Evolutionary conservation across 2,797 vertebrate species (phyloP), one percentile per base, ranked within the genome.

Genomic region (Pteropus rufus): DNA sequence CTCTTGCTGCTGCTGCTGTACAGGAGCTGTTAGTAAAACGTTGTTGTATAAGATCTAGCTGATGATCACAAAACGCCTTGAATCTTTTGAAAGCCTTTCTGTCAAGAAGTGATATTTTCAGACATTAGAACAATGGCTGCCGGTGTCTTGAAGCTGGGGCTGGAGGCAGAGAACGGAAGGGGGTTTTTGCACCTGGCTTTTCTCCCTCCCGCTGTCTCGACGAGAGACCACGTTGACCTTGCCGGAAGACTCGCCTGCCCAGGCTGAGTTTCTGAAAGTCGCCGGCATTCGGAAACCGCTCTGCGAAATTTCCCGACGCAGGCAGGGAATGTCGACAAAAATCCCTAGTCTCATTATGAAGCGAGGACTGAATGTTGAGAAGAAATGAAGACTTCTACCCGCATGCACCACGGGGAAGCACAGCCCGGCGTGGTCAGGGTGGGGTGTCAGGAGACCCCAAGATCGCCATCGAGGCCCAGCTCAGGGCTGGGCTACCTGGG

Each of bases 181-280:
- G 21, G 36, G 4, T 10, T 6, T 16, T 23, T 21, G 29, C 9
- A 5, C 7, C 18, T 39, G 31, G 8, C 49, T 95, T 39, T 65
- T 36, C 24, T 69, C 12, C 0, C 52, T 36, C 70, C 11, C 9
- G 6, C 21, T 52, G 0, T 46, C 49, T n/a, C 46, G 16, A 19
- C 19, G 6, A 0, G 36, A 67, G 16, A 21, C 46, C 1, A 10
- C 0, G 0, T 1, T 16, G 77, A 24, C 54, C 41, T 83, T 46
- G 29, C 11, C 46, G 16, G 36, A 41, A 85, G 31, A 4, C 34
- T 56, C 2, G 1, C 46, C 46, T 14, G 44, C 23, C 64, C 9
- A 31, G 2, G 46, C 23, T 15, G 11, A 41, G 21, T 2, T 56
- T 58, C 19, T 8, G 11, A 26, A 62, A 21, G 36, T 44, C 2